These are phyloP conservation scores for Anser brachyrhynchus DNA, from an alignment of 2,113 vertebrate species.

Conservation along the genomic window DNA sequence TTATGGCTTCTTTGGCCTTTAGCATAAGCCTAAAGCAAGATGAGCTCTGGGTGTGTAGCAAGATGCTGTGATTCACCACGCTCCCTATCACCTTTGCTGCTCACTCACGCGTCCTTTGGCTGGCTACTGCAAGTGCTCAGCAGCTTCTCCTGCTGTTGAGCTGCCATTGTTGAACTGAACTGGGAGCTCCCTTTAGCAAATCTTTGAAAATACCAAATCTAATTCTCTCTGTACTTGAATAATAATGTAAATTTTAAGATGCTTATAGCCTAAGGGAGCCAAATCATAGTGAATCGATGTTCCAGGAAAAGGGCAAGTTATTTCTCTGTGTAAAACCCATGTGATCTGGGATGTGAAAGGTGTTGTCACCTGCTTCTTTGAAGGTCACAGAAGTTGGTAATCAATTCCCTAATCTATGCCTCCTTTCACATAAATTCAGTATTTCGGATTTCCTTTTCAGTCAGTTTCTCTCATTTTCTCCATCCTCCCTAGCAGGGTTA, in stretches of 20 bases:
- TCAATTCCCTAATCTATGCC: background rate
- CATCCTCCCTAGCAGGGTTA: background rate
- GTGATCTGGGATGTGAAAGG: background rate
- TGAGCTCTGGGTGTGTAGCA: background rate
- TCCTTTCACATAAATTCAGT: background rate
- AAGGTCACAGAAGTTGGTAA: background rate
- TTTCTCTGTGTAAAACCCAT: background rate
- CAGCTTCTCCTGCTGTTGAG: background rate
- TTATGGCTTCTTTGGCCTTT: background rate
- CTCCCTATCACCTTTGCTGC: fast-evolving
- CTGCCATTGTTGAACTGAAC: background rate
- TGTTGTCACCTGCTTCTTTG: background rate
- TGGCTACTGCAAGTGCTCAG: background rate
- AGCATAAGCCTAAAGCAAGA: background rate
- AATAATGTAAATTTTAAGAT: background rate
- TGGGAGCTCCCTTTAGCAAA: background rate
- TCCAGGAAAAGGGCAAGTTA: background rate
- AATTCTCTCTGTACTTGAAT: background rate
- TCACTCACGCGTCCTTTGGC: background rate
- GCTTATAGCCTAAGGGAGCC: background rate
- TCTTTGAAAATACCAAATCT: background rate
- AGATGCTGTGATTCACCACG: too few species aligned
- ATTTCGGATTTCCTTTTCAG: background rate
- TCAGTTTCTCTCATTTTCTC: background rate
- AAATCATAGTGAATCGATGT: background rate